Percentiles rank a stretch among this genome's conserved stretches.
These are phyloP conservation scores for Diploptera punctata DNA, from an alignment of 2,888 invertebrate species.

Conservation along the genomic window DNA sequence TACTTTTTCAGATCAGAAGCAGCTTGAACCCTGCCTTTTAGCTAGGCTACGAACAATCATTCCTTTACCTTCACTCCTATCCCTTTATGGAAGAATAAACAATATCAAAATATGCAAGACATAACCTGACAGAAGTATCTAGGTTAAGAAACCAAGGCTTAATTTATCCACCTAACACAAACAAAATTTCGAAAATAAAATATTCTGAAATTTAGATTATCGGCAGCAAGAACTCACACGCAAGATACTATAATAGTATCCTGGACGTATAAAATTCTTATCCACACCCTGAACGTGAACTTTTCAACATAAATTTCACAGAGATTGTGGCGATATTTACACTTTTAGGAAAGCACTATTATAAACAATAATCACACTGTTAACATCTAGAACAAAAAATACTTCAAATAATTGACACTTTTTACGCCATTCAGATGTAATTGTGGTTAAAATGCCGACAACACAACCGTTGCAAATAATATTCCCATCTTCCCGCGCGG, in stretches of 20 bases:
- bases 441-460: constrained; percentile 17
- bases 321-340: not conserved
- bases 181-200: no score
- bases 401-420: not conserved
- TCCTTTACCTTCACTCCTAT: not conserved
- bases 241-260: constrained; percentile 12
- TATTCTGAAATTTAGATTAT: not conserved
- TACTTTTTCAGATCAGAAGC: constrained; percentile 7
- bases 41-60: constrained; percentile 24
- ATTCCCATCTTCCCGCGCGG: constrained; percentile 44
- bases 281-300: constrained; percentile 7
- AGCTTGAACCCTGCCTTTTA: constrained; percentile 10
- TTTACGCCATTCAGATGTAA: constrained; percentile 11
- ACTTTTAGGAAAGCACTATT: not conserved
- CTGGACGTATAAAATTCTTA: constrained; percentile 1
- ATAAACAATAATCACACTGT: not conserved
- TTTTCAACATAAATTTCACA: not conserved
- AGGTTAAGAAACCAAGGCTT: not conserved
- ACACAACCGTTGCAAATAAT: constrained; percentile 6
- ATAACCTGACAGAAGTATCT: constrained; percentile 12
- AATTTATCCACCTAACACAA: no score
- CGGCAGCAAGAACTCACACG: not conserved
- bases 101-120: constrained; percentile 7
- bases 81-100: constrained; percentile 8
- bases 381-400: constrained; percentile 1